Evolutionary conservation across 2,113 vertebrate species (phyloP).

Genomic region (Synodontis membranacea): DNA sequence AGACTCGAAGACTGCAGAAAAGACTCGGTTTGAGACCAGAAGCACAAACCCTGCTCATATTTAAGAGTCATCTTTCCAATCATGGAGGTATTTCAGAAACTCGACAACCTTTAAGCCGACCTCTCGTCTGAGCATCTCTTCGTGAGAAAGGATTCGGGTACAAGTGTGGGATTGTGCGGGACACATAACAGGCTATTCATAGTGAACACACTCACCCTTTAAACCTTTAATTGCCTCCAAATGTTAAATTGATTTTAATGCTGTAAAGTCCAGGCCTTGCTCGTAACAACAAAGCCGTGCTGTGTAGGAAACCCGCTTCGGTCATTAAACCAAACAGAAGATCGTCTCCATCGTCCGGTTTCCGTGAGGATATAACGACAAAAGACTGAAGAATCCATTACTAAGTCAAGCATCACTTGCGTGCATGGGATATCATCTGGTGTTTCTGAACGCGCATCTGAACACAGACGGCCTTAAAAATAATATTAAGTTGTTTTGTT

Average conservation of each 20-base stretch:
- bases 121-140: neutral
- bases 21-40: neutral
- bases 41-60: neutral
- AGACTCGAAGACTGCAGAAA: neutral
- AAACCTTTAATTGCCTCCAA: constrained; percentile 12
- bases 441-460: neutral
- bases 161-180: neutral
- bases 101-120: neutral
- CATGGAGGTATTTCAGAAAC: neutral
- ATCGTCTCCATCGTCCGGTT: neutral
- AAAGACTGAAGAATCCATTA: neutral
- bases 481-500: no score
- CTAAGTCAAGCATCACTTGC: neutral
- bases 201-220: constrained; percentile 3
- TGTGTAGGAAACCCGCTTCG: constrained; percentile 23
- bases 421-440: neutral
- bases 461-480: neutral
- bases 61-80: neutral
- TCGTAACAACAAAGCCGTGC: constrained; percentile 5
- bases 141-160: neutral
- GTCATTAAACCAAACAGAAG: constrained; percentile 17
- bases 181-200: constrained; percentile 11
- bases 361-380: neutral
- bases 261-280: constrained; percentile 5
- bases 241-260: constrained; percentile 20